These are phyloP conservation scores for Drepana falcataria DNA, from an alignment of 2,888 invertebrate species.

Conservation along the genomic window DNA sequence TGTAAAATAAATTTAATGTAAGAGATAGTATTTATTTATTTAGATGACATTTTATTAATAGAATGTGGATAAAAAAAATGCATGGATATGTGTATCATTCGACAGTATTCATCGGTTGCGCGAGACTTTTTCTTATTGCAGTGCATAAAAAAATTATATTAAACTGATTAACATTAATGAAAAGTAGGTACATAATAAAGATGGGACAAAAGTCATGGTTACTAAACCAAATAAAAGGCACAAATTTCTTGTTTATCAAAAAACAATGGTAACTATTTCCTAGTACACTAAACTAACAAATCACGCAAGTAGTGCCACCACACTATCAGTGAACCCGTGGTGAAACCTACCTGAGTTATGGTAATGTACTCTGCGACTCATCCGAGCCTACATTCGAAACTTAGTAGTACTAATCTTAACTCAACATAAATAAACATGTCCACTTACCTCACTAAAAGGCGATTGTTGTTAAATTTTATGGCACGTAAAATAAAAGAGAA, in stretches of 20 bases:
- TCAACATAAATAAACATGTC: slow-evolving; percentile 69
- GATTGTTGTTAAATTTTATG: slow-evolving; percentile 76
- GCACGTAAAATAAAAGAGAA: slow-evolving; percentile 64
- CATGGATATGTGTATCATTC: too few species aligned
- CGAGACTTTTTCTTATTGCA: too few species aligned
- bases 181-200: too few species aligned
- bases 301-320: slow-evolving; percentile 16
- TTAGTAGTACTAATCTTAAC: slow-evolving; percentile 50
- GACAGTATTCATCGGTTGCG: too few species aligned
- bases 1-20: slow-evolving; percentile 21
- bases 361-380: slow-evolving; percentile 35
- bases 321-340: slow-evolving; percentile 31
- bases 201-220: too few species aligned
- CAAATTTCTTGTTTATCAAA: too few species aligned
- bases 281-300: slow-evolving; percentile 2
- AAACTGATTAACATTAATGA: too few species aligned
- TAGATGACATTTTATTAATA: too few species aligned
- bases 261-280: too few species aligned
- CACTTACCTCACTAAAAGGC: slow-evolving; percentile 64
- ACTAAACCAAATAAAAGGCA: too few species aligned
- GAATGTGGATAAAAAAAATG: too few species aligned
- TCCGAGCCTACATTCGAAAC: slow-evolving; percentile 22
- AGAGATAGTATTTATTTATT: not conserved
- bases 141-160: too few species aligned
- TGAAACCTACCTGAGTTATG: slow-evolving; percentile 46